Conservation (phyloP, 1,140 invertebrate species). For the Triops longicaudatus region DNA sequence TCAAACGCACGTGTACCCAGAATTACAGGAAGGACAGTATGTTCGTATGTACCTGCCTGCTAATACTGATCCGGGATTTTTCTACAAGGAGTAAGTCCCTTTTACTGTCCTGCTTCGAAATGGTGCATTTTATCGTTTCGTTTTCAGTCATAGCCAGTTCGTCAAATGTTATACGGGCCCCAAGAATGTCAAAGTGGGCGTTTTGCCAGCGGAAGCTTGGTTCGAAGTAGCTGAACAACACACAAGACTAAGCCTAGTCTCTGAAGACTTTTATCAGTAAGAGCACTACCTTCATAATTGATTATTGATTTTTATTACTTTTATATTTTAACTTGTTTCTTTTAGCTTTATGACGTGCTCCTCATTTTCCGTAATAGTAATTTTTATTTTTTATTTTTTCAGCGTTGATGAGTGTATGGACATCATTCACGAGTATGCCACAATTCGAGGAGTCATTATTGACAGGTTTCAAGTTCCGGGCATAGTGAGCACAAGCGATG, state of each 20-base stretch:
- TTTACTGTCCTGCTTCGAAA: not conserved
- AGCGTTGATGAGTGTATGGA: slow-evolving; percentile 20
- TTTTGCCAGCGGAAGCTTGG: not conserved
- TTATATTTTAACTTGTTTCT: not conserved
- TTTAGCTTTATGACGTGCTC: not conserved
- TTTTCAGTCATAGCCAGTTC: not conserved
- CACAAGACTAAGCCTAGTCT: not conserved
- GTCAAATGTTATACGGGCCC: not conserved
- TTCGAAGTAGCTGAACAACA: slow-evolving; percentile 2
- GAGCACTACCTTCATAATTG: not conserved
- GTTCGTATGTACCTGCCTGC: not conserved
- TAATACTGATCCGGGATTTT: not conserved
- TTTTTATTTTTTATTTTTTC: not conserved
- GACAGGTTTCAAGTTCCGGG: slow-evolving; percentile 22
- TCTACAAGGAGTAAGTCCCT: not conserved
- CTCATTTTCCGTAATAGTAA: not conserved
- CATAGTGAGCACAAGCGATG: not conserved
- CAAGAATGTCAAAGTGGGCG: not conserved
- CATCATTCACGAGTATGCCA: slow-evolving; percentile 8
- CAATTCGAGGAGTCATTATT: slow-evolving; percentile 23
- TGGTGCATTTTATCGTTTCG: not conserved
- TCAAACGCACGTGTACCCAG: not conserved
- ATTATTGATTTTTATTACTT: not conserved
- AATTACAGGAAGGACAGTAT: not conserved
- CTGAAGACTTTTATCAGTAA: not conserved